Base-by-base conservation (phyloP, 92 coral and sea anemone genomes). In the Epizoanthus rinbou region DNA sequence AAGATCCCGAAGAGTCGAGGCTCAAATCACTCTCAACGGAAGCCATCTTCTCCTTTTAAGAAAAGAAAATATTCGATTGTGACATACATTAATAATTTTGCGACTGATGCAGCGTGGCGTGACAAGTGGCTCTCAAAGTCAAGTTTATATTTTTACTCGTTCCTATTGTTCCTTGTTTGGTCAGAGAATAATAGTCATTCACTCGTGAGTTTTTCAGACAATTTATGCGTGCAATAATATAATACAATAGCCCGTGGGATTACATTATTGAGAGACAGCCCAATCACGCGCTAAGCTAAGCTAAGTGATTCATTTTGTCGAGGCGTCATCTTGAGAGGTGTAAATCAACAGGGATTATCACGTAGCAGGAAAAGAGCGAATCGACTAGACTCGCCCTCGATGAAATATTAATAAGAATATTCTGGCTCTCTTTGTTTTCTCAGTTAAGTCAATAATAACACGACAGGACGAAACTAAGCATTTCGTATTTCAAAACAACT, bases 41-140 rank as follows among this genome's bases (percentile, higher is more conserved):
- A 24, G 82, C 82, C 82, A 78, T 78, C 22, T 39, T 60, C 18
- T 31, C 82, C 64, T 63, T 78, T 58, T 54, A 37, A 63, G 64
- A 63, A 57, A 75, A 63, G 5, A 78, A 78, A 78, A 78, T 60
- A 60, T 43, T 41, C 24, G 31, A 23, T 59, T 63, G 69, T 63
- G 73, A 67, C 50, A 59, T 56, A 78, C 6, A 37, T 37, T 60
- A 60, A 41, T 78, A n/a, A 37, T 39, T 63, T 60, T 19, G 28
- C 71, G 11, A 59, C 41, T 35, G 13, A 78, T n/a, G 28, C 59
- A 57, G 66, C 28, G 39, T 62, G 28, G 82, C 82, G 82, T 78
- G 82, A 78, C 82, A 78, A 78, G 69, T 59, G 41, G 56, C 58
- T 60, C 82, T 78, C 71, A 28, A 37, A 62, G 54, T 9, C 11